These are phyloP conservation scores for Erpornis zantholeuca DNA, from an alignment of 2,113 vertebrate species.

Conservation along the genomic window DNA sequence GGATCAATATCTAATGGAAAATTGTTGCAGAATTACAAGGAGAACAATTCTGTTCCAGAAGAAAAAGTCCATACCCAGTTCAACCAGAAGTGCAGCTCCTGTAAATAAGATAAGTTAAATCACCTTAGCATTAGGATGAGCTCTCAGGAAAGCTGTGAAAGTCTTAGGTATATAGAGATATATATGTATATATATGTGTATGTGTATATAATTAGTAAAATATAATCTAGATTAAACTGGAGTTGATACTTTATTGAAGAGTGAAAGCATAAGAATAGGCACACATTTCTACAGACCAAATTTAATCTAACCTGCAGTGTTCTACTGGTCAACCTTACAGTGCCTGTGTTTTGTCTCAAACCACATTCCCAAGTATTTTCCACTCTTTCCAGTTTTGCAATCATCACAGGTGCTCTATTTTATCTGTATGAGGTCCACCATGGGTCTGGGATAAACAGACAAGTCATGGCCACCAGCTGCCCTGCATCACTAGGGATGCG, in stretches of 20 bases:
- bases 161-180: neutral
- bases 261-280: neutral
- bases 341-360: neutral
- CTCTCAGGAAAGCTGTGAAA: neutral
- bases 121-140: neutral
- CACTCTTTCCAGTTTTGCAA: neutral
- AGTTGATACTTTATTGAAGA: neutral
- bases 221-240: neutral
- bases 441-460: neutral
- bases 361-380: neutral
- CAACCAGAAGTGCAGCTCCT: neutral
- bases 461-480: neutral
- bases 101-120: neutral
- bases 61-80: neutral
- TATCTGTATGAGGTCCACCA: neutral
- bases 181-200: accelerated
- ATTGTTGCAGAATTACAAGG: neutral
- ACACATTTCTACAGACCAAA: neutral
- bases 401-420: neutral
- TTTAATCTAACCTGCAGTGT: neutral
- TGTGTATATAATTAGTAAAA: neutral
- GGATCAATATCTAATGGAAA: neutral
- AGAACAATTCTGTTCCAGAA: neutral
- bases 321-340: neutral
- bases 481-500: neutral